Evolutionary conservation across 2,113 vertebrate species (phyloP).

Genomic region (Lophotis ruficrista): DNA sequence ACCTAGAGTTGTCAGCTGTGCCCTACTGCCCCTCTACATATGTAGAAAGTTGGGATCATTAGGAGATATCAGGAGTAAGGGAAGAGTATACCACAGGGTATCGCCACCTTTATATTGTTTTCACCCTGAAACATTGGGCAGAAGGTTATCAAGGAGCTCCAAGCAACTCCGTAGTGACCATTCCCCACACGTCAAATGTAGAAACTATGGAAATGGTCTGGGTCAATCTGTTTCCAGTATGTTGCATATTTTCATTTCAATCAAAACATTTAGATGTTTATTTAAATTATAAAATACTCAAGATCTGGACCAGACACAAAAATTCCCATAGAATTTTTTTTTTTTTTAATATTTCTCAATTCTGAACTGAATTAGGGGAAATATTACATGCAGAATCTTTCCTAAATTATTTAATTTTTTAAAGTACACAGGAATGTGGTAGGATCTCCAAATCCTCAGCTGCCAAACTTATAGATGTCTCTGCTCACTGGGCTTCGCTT

Average conservation of each 20-base stretch:
- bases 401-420: not conserved
- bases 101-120: not conserved
- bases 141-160: not conserved
- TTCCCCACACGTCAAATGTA: not conserved
- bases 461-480: not conserved
- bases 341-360: not conserved
- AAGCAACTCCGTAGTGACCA: not conserved
- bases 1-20: not conserved
- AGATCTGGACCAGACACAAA: not conserved
- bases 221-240: not conserved
- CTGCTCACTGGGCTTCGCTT: not conserved
- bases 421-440: not conserved
- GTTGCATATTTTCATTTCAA: not conserved
- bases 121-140: not conserved
- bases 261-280: not conserved
- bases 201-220: not conserved
- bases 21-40: too few relatives aligned
- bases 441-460: not conserved
- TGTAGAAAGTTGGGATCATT: not conserved
- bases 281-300: not conserved
- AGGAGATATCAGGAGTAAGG: not conserved
- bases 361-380: not conserved
- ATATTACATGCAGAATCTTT: not conserved
- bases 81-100: not conserved
- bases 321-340: not conserved